A percentile compares a stretch with the other conserved stretches of the same genome.
Evolutionary conservation across 2,797 vertebrate genomes (phyloP).

Genomic region (Pseudochaenichthys georgianus): DNA sequence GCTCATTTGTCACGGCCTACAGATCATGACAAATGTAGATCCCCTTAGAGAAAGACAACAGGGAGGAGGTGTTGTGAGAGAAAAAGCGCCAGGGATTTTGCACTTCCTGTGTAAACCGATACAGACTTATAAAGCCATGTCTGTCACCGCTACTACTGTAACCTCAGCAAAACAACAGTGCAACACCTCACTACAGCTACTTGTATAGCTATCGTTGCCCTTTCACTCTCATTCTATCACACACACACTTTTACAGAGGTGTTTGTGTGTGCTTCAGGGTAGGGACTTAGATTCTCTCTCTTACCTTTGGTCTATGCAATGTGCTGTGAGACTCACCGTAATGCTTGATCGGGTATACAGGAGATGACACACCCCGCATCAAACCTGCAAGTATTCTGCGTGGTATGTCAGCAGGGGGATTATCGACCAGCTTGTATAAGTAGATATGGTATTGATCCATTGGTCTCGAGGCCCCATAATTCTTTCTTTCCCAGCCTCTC

Average conservation of each 20-base stretch:
- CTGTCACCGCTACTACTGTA: conserved; percentile 61
- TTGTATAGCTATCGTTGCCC: conserved; percentile 61
- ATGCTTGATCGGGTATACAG: conserved; percentile 8
- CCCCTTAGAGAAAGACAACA: conserved; percentile 58
- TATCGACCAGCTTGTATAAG: conserved; percentile 75
- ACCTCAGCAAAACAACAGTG: conserved; percentile 68
- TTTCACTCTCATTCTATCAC: conserved; percentile 29
- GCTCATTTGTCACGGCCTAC: conserved; percentile 50
- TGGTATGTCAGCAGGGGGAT: conserved; percentile 50
- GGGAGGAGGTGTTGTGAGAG: conserved; percentile 64
- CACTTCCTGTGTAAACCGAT: conserved; percentile 62
- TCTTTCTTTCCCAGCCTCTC: conserved; percentile 44
- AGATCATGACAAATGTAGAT: conserved; percentile 64
- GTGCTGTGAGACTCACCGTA: not conserved
- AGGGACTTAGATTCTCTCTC: conserved; percentile 37
- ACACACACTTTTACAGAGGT: conserved; percentile 31
- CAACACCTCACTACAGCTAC: conserved; percentile 70
- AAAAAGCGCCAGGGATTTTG: conserved; percentile 54
- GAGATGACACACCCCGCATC: conserved; percentile 14
- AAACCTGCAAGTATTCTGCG: conserved; percentile 34
- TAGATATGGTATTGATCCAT: conserved; percentile 76
- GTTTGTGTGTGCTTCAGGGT: conserved; percentile 21
- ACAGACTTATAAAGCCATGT: conserved; percentile 59
- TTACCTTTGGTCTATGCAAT: conserved; percentile 35
- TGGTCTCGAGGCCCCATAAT: conserved; percentile 59